Percentiles rank a stretch among this genome's conserved stretches.
These are phyloP conservation scores for Grus americana DNA, from an alignment of 2,113 vertebrate species.

Conservation along the genomic window DNA sequence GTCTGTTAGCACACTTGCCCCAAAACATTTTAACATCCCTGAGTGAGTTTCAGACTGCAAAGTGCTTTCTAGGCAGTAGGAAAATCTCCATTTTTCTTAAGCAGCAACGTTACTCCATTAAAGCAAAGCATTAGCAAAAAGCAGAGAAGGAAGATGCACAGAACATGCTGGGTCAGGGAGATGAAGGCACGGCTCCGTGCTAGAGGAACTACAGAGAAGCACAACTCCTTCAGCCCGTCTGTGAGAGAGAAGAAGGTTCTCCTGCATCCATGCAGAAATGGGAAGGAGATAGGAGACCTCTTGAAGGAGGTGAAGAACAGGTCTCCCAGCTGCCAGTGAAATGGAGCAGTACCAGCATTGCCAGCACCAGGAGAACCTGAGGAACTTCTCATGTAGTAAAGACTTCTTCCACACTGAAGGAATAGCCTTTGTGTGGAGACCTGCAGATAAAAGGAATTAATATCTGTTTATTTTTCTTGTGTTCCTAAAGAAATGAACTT, in stretches of 20 bases:
- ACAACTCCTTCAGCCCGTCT: background rate
- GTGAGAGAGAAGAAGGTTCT: background rate
- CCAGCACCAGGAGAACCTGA: background rate
- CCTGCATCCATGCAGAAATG: background rate
- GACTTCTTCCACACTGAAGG: background rate
- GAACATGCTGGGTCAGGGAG: background rate
- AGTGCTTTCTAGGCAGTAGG: background rate
- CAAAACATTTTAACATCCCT: background rate
- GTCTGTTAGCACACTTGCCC: background rate
- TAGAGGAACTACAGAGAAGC: background rate
- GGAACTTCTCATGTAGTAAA: background rate
- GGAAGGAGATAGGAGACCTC: background rate
- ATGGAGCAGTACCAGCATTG: background rate
- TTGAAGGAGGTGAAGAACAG: background rate
- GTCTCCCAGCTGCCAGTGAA: background rate
- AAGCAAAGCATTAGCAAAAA: background rate
- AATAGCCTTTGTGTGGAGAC: background rate
- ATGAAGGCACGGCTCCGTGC: background rate
- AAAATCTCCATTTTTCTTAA: background rate
- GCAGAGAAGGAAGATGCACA: background rate
- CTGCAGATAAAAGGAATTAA: background rate
- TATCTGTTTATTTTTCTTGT: background rate
- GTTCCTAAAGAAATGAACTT: background rate
- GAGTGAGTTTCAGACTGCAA: background rate
- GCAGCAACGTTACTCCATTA: background rate